Conservation (phyloP, 2,888 invertebrate species). For the Chouioia cunea region DNA sequence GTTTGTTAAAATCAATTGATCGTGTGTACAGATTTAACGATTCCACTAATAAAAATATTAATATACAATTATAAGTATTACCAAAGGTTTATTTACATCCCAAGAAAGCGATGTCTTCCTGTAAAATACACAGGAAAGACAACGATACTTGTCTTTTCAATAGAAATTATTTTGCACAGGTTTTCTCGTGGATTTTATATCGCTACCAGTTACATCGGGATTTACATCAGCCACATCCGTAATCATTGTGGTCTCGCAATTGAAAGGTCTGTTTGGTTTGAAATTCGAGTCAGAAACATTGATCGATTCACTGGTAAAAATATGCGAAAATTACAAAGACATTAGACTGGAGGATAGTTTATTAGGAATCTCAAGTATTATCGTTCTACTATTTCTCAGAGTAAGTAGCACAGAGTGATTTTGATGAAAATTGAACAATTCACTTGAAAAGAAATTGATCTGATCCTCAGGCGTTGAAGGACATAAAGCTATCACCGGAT, state of each 20-base stretch:
- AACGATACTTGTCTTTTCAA: not conserved
- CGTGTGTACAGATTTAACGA: too few species aligned
- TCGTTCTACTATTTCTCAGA: constrained; percentile 76
- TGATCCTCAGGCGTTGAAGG: constrained; percentile 74
- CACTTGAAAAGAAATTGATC: not conserved
- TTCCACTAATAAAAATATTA: not conserved
- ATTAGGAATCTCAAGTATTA: constrained; percentile 77
- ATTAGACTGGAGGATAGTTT: constrained; percentile 75
- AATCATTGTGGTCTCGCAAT: constrained; percentile 81
- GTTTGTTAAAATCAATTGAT: too few species aligned
- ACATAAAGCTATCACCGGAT: constrained; percentile 54
- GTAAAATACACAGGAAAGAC: too few species aligned
- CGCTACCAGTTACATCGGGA: constrained; percentile 84
- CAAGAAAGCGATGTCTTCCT: not conserved
- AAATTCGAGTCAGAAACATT: constrained; percentile 78
- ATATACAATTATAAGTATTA: constrained; percentile 17
- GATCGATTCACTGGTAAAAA: constrained; percentile 72
- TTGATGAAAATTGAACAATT: too few species aligned
- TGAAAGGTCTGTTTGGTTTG: constrained; percentile 81
- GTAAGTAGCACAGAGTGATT: constrained; percentile 69
- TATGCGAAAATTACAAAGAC: constrained; percentile 69
- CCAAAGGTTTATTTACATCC: not conserved
- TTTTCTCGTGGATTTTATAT: constrained; percentile 87
- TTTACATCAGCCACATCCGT: constrained; percentile 88
- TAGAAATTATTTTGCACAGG: constrained; percentile 70